Conservation (phyloP, 2,888 invertebrate genomes). For the Chymomyza caudatula region DNA sequence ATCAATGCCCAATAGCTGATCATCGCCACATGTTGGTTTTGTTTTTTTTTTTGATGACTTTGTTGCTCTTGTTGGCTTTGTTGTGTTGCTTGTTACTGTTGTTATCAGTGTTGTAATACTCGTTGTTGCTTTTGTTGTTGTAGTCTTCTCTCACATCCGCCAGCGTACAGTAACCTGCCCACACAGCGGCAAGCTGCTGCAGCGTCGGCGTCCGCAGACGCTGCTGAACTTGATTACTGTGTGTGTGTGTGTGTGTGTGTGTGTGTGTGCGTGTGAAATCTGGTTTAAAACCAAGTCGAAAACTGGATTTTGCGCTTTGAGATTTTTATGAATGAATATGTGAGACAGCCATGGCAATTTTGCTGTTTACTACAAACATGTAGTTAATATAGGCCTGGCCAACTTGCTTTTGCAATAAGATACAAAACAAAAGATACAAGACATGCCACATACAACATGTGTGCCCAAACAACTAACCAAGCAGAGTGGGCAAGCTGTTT, state of each 20-base stretch:
- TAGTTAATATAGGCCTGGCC: not conserved
- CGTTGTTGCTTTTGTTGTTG: constrained; percentile 29
- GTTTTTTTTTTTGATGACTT: constrained; percentile 22
- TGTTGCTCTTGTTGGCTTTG: constrained; percentile 23
- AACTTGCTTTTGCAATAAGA: constrained; percentile 57
- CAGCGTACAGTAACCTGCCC: constrained; percentile 27
- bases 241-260: constrained; percentile 55
- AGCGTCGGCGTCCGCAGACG: not conserved
- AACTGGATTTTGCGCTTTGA: constrained; percentile 70
- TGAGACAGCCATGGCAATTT: constrained; percentile 59
- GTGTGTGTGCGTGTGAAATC: constrained; percentile 68
- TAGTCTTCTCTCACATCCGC: constrained; percentile 50
- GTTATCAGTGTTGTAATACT: constrained; percentile 17
- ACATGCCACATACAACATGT: constrained; percentile 3
- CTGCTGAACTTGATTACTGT: constrained; percentile 52
- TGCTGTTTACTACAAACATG: constrained; percentile 51
- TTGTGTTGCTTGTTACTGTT: not conserved
- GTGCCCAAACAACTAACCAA: not conserved
- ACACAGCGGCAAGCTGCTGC: constrained; percentile 13
- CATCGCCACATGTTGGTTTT: constrained; percentile 45
- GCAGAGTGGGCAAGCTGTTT: constrained; percentile 11
- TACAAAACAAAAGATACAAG: constrained; percentile 41
- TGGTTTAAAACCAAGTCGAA: constrained; percentile 58
- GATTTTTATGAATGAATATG: constrained; percentile 73
- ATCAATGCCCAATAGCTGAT: constrained; percentile 32